A percentile compares a stretch with the other conserved stretches of the same genome.
Evolutionary conservation across 1,140 invertebrate species (phyloP).

Genomic region (Lordiphosa clarofinis): DNA sequence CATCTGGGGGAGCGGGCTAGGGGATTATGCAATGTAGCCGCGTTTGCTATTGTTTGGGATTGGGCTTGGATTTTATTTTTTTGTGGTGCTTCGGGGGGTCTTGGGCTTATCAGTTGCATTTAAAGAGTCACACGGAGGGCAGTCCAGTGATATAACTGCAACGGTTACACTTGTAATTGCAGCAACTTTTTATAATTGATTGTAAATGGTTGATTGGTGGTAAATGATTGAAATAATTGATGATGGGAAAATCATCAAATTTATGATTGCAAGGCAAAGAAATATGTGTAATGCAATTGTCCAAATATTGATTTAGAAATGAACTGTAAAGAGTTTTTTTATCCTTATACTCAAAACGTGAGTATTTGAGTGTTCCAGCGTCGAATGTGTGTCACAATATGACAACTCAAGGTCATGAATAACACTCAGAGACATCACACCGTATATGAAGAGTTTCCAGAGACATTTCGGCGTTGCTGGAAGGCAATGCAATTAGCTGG

Average conservation of each 20-base stretch:
- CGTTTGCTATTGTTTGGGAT: conserved; percentile 45
- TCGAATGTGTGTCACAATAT: no score
- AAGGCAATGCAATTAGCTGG: no score
- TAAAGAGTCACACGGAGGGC: conserved; percentile 18
- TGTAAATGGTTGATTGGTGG: conserved; percentile 10
- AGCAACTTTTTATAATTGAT: conserved; percentile 10
- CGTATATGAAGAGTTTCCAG: no score
- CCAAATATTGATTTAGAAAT: no score
- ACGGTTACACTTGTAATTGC: conserved; percentile 9
- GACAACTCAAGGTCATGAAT: no score
- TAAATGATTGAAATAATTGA: conserved; percentile 12
- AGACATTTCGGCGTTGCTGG: no score
- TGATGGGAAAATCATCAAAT: background rate
- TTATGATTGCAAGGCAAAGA: background rate
- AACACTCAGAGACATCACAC: no score
- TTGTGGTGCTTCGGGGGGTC: conserved; percentile 13
- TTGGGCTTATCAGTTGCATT: conserved; percentile 55
- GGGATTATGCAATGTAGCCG: conserved; percentile 48
- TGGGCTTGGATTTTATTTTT: conserved; percentile 28
- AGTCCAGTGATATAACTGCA: conserved; percentile 32
- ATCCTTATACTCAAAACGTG: no score
- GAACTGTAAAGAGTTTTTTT: no score
- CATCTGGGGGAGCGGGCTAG: conserved; percentile 27
- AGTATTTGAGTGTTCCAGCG: no score
- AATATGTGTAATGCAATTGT: background rate